phyloP scores from a whole-genome alignment of 2,888 invertebrate genomes.

The Clistopyga incitator region DNA sequence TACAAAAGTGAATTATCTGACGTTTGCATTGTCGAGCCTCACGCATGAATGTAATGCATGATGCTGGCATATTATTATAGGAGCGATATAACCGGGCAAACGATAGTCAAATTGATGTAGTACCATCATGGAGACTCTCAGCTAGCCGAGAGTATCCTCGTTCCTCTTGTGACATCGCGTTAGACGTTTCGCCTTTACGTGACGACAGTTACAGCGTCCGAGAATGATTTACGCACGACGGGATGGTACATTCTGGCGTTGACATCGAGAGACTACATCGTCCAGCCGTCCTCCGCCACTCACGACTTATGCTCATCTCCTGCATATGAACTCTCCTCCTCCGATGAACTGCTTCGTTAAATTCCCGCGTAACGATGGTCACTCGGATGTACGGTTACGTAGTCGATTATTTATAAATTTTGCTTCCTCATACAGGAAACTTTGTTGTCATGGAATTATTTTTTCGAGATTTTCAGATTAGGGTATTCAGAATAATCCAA shows the following conservation, averaged over 20 bases:
- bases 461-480: too few species aligned
- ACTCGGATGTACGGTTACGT: neutral
- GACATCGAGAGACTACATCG: conserved; percentile 58
- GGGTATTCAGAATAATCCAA: too few species aligned
- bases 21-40: conserved; percentile 34
- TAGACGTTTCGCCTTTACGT: conserved; percentile 67
- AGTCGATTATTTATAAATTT: neutral
- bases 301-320: conserved; percentile 2
- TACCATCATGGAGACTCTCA: conserved; percentile 52
- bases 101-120: conserved; percentile 65
- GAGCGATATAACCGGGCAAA: conserved; percentile 48
- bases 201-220: conserved; percentile 68
- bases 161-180: conserved; percentile 60
- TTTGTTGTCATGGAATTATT: too few species aligned
- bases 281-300: neutral
- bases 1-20: neutral
- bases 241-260: conserved; percentile 56
- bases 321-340: too few species aligned
- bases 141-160: conserved; percentile 35
- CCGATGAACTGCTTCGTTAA: neutral
- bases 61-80: conserved; percentile 24
- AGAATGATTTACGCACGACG: conserved; percentile 66
- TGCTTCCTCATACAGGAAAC: neutral
- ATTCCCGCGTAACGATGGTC: neutral
- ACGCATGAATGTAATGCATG: conserved; percentile 46